Evolutionary conservation across 2,888 invertebrate species (phyloP), one percentile per base, ranked within the genome.

Genomic region (Epiblema foenella): DNA sequence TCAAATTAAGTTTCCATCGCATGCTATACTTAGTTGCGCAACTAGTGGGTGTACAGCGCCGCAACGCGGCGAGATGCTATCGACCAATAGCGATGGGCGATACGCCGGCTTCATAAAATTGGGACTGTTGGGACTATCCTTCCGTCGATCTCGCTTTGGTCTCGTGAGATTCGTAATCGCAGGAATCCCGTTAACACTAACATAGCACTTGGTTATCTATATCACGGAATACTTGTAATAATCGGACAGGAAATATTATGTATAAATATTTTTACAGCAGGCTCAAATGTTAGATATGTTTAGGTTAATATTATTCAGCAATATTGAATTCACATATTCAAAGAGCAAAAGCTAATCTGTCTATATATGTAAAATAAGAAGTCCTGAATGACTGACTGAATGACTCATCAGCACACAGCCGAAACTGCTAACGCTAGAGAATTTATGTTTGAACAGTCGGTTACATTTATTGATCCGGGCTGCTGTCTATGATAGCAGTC

Each of bases 91-190:
- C 65, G 70, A 70, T 66, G 70, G 10, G 17, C 37, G 70, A 70
- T 70, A 70, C 54, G 11, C 54, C 65, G 70, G 58, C 69, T 59
- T 56, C 70, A 70, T 70, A 70, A 70, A 70, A 70, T 60, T 60
- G 52, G 59, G 59, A 59, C 52, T 65, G 65, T 49, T 70, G 70
- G 59, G 70, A 65, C 59, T 70, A 70, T 70, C 70, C 69, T 11
- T 15, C 56, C 29, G 65, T 65, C 17, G 54, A 70, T 70, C 70
- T 70, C 54, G 65, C 59, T 54, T 54, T 54, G 33, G 39, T 52
- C 59, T 70, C 70, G 65, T 70, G 70, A 70, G 70, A 70, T 70
- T 20, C 12, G 42, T 70, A 70, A 70, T 70, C 65, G 59, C 46
- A 37, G n/a, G 9, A 59, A 33, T 54, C 20, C 64, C 64, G 52